These are phyloP conservation scores for Oncorhynchus kisutch DNA, from an alignment of 2,113 vertebrate species.

Conservation along the genomic window DNA sequence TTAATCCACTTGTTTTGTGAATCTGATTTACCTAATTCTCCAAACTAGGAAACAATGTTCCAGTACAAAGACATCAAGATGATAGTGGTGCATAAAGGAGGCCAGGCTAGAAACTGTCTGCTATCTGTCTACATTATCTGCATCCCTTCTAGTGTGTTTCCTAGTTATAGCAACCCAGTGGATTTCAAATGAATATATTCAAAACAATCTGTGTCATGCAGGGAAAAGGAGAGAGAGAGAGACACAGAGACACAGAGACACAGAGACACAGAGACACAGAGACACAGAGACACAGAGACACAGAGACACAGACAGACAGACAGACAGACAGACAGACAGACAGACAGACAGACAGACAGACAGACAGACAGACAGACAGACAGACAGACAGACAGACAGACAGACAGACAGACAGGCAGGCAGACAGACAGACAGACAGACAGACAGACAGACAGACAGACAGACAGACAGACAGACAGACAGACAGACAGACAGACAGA, in stretches of 20 bases:
- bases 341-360: no score
- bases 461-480: not conserved
- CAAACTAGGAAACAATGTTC: slow-evolving; percentile 68
- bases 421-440: no score
- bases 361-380: no score
- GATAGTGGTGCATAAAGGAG: slow-evolving; percentile 59
- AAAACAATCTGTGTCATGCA: slow-evolving; percentile 42
- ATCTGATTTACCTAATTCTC: slow-evolving; percentile 74
- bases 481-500: no score
- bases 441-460: no score
- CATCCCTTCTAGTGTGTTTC: slow-evolving; percentile 30
- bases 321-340: not conserved
- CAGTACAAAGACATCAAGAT: slow-evolving; percentile 69
- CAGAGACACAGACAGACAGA: no score
- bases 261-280: no score
- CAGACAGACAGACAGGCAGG: no score
- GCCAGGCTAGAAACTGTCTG: slow-evolving; percentile 41
- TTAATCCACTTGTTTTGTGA: slow-evolving; percentile 78
- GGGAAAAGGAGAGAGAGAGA: not conserved
- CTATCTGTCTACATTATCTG: slow-evolving; percentile 65
- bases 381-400: no score
- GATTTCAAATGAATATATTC: slow-evolving; percentile 59
- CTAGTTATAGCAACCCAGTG: slow-evolving; percentile 34
- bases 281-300: no score
- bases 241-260: no score